Percentiles rank a stretch among this genome's conserved stretches.
Conservation (phyloP, 2,113 vertebrate genomes). For the Pseudopipra pipra region DNA sequence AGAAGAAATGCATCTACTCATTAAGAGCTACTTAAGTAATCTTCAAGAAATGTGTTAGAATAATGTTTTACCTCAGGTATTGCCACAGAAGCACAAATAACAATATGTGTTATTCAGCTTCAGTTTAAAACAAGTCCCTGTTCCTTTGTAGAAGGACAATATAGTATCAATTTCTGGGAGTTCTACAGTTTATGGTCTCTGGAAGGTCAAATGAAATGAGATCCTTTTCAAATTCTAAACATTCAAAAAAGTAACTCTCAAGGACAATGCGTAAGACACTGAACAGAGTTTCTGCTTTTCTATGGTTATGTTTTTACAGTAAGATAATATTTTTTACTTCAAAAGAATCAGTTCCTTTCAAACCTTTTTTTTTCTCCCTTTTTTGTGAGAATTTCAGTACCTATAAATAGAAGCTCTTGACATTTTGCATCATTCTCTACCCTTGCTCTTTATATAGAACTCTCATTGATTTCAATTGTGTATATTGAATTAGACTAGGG, state of each 20-base stretch:
- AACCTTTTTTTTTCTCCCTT: background rate
- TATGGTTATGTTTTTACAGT: background rate
- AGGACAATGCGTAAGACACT: background rate
- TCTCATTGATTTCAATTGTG: conserved; percentile 13
- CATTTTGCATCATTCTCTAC: conserved; percentile 31
- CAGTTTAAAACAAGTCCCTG: background rate
- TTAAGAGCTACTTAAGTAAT: background rate
- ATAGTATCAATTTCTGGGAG: background rate
- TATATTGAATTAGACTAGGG: conserved; percentile 21
- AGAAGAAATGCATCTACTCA: background rate
- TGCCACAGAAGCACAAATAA: background rate
- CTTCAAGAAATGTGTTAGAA: background rate
- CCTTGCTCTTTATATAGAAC: conserved; percentile 37
- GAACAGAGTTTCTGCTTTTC: background rate
- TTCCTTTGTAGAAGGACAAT: background rate
- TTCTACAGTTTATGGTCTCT: background rate
- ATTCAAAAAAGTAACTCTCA: background rate
- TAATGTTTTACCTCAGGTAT: background rate
- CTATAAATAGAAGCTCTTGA: conserved; percentile 46
- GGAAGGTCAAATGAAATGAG: background rate
- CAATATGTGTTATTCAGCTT: background rate
- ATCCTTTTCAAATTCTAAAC: background rate
- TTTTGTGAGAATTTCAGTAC: background rate
- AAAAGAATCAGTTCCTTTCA: background rate
- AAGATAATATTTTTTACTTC: background rate